These are phyloP conservation scores for Epinephelus fuscoguttatus DNA, from an alignment of 2,113 vertebrate species.

Conservation along the genomic window DNA sequence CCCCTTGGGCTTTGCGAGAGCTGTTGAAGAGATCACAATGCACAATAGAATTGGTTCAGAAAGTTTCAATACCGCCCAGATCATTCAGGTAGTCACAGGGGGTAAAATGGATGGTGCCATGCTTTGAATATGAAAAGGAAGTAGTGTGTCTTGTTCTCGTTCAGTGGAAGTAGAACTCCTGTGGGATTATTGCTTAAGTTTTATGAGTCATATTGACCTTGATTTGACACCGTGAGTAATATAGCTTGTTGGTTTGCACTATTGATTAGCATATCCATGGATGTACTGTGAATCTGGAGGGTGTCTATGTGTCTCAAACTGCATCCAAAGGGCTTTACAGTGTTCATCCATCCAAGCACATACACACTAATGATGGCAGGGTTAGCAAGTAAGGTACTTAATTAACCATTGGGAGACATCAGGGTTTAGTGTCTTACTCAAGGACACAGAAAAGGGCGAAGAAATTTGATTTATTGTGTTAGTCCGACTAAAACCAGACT, in stretches of 20 bases:
- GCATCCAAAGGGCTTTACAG: background rate
- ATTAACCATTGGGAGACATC: background rate
- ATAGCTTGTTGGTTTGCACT: slow-evolving; percentile 7
- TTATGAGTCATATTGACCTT: slow-evolving; percentile 10
- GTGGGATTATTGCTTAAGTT: background rate
- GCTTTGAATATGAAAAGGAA: slow-evolving; percentile 42
- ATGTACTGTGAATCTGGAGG: background rate
- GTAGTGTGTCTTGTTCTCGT: background rate
- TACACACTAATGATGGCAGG: background rate
- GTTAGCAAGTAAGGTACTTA: background rate
- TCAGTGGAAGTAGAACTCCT: slow-evolving; percentile 11
- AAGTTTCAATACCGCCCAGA: slow-evolving; percentile 49
- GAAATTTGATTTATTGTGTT: too few species aligned
- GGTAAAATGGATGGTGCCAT: slow-evolving; percentile 38
- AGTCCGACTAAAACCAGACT: too few species aligned
- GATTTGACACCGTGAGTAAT: slow-evolving; percentile 25
- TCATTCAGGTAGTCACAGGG: slow-evolving; percentile 52
- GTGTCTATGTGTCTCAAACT: slow-evolving; percentile 15
- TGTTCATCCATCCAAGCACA: background rate
- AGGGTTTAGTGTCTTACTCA: background rate
- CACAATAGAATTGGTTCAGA: slow-evolving; percentile 61
- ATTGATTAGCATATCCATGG: slow-evolving; percentile 17
- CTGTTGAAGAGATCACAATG: slow-evolving; percentile 64
- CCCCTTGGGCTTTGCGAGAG: slow-evolving; percentile 58
- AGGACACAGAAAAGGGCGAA: background rate